A percentile compares a stretch with the other conserved stretches of the same genome.
phyloP scores from a whole-genome alignment of 2,113 vertebrate genomes.

The Oreochromis aureus region DNA sequence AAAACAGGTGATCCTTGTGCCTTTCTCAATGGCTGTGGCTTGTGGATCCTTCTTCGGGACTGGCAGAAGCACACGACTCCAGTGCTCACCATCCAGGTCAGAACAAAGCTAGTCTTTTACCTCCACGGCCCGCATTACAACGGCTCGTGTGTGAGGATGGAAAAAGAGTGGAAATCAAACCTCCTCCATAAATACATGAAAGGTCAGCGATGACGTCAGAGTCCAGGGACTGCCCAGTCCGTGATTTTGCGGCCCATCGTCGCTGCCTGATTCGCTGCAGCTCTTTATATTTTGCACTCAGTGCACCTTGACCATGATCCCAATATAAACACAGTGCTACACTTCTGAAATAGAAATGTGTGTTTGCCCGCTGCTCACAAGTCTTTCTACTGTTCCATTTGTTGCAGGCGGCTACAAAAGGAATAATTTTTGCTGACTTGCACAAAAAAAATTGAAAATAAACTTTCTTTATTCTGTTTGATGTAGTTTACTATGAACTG shows the following conservation, averaged over 20 bases:
- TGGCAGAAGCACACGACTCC: slow-evolving; percentile 59
- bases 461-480: slow-evolving; percentile 35
- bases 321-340: slow-evolving; percentile 20
- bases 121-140: slow-evolving; percentile 49
- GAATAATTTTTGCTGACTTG: slow-evolving; percentile 30
- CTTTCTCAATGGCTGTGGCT: slow-evolving; percentile 26
- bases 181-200: slow-evolving; percentile 69
- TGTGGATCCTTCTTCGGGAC: slow-evolving; percentile 46
- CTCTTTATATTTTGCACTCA: slow-evolving; percentile 53
- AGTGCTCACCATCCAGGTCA: slow-evolving; percentile 33
- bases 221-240: slow-evolving; percentile 23
- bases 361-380: slow-evolving; percentile 14
- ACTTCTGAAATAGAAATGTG: slow-evolving; percentile 23
- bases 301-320: slow-evolving; percentile 46
- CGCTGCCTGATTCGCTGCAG: slow-evolving; percentile 34
- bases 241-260: slow-evolving; percentile 45
- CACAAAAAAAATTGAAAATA: slow-evolving; percentile 25
- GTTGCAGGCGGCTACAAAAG: slow-evolving; percentile 15
- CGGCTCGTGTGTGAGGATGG: slow-evolving; percentile 62
- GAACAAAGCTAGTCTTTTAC: slow-evolving; percentile 74
- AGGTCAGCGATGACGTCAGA: slow-evolving; percentile 68
- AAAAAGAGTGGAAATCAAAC: slow-evolving; percentile 67
- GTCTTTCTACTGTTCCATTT: background rate
- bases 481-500: slow-evolving; percentile 18
- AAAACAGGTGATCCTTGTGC: slow-evolving; percentile 65